Evolutionary conservation across 2,797 vertebrate species (phyloP), one percentile per base, ranked within the genome.

Genomic region (Pteronotus mesoamericanus): DNA sequence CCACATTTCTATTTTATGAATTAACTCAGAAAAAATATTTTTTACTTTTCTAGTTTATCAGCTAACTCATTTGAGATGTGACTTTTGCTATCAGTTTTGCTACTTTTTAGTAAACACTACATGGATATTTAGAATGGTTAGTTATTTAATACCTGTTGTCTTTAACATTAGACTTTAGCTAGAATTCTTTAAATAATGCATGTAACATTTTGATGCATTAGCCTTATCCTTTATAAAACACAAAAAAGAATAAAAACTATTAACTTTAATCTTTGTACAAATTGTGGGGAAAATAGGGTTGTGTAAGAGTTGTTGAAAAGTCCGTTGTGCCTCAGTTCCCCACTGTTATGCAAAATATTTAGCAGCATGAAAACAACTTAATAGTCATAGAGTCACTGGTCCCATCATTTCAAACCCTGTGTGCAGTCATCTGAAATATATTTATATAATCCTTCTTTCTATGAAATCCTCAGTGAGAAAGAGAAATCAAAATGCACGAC

Each of bases 351-450:
- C 75, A 96, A 97, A 98, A 93, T 89, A 95, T 93, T 97, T 96
- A 97, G 78, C 97, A 98, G 95, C 96, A 89, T 96, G 95, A 96
- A 97, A 94, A 71, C 94, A 96, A 79, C 88, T 97, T 97, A 94
- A 92, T 94, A 97, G 90, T 96, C 95, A 96, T 83, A 87, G 86
- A 97, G 80, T 93, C 75, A 89, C 77, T 83, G 46, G 77, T 96
- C 48, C 80, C 68, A 95, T 98, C 78, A 95, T 95, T 85, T 92
- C 74, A 90, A 75, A n/a, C 64, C 79, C 94, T 94, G 86, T 74
- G 91, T 96, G 71, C 53, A 89, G 80, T 64, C 88, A 92, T 89
- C 42, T 34, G 77, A 87, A 97, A 88, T 94, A 85, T 85, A 34
- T 87, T 94, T 95, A 74, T 84, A 89, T 85, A 96, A 95, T 96